phyloP scores from a whole-genome alignment of 2,888 invertebrate genomes.

The Carabus problematicus region DNA sequence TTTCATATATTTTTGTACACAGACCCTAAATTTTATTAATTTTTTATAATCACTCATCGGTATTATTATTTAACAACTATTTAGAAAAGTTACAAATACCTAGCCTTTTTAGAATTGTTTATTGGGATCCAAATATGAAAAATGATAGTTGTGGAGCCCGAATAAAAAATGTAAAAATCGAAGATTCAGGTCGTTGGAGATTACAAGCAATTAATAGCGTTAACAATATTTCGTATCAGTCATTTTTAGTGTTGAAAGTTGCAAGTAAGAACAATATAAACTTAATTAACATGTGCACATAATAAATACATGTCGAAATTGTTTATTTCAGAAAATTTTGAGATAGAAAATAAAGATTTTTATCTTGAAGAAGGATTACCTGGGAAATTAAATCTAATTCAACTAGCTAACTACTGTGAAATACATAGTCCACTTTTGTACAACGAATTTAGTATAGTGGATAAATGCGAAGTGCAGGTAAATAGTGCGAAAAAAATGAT shows the following conservation, averaged over 20 bases:
- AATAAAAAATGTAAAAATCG: conserved; percentile 54
- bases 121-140: conserved; percentile 50
- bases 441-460: conserved; percentile 15
- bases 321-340: conserved; percentile 17
- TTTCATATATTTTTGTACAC: no score
- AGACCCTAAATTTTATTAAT: no score
- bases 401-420: conserved; percentile 40
- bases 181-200: conserved; percentile 61
- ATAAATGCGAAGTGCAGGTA: conserved; percentile 56
- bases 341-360: conserved; percentile 21
- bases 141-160: conserved; percentile 59
- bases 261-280: conserved; percentile 50
- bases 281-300: background rate
- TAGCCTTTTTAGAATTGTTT: conserved; percentile 49
- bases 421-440: conserved; percentile 11
- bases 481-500: conserved; percentile 59
- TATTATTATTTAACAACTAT: background rate
- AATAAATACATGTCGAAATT: conserved; percentile 7
- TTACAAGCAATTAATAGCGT: conserved; percentile 54
- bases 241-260: conserved; percentile 31
- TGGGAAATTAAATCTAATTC: conserved; percentile 37
- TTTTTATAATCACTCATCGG: conserved; percentile 15
- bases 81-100: background rate
- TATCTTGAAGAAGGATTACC: conserved; percentile 31
- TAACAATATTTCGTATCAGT: conserved; percentile 45